Evolutionary conservation across 2,797 vertebrate genomes (phyloP).

Genomic region (Peromyscus eremicus): DNA sequence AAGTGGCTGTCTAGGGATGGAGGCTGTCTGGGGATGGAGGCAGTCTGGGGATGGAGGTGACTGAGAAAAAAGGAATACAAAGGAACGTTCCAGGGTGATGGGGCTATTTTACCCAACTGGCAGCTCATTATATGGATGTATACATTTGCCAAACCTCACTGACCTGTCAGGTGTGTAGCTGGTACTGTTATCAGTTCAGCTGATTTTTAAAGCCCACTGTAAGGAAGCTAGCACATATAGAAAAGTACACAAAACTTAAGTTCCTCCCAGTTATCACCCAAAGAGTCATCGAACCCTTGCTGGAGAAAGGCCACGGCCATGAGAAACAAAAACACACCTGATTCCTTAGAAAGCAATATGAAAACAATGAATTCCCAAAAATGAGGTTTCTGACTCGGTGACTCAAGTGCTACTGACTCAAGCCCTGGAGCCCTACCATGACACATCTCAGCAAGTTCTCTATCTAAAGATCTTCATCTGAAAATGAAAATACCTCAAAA

Average conservation of each 20-base stretch:
- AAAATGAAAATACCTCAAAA: constrained; percentile 50
- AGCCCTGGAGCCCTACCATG: not conserved
- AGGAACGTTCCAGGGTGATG: constrained; percentile 11
- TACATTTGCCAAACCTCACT: constrained; percentile 11
- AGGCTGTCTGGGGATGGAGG: too few species aligned
- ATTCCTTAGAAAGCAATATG: constrained; percentile 26
- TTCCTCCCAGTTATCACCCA: not conserved
- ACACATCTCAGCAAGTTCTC: constrained; percentile 39
- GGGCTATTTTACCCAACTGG: not conserved
- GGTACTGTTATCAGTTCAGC: not conserved
- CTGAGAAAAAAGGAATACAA: not conserved
- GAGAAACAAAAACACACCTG: constrained; percentile 23
- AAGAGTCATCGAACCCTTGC: not conserved
- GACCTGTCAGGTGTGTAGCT: not conserved
- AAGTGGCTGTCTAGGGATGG: not conserved
- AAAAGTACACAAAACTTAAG: constrained; percentile 39
- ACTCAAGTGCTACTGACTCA: constrained; percentile 29
- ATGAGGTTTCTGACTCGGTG: not conserved
- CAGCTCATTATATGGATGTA: constrained; percentile 8
- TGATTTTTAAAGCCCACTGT: constrained; percentile 34
- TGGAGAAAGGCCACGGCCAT: not conserved
- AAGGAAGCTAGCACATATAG: constrained; percentile 40
- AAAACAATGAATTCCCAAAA: not conserved
- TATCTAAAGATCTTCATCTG: not conserved
- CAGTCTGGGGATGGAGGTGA: not conserved